Evolutionary conservation across 2,888 invertebrate genomes (phyloP), one percentile per base, ranked within the genome.

Genomic region (Boloria euphrosyne): DNA sequence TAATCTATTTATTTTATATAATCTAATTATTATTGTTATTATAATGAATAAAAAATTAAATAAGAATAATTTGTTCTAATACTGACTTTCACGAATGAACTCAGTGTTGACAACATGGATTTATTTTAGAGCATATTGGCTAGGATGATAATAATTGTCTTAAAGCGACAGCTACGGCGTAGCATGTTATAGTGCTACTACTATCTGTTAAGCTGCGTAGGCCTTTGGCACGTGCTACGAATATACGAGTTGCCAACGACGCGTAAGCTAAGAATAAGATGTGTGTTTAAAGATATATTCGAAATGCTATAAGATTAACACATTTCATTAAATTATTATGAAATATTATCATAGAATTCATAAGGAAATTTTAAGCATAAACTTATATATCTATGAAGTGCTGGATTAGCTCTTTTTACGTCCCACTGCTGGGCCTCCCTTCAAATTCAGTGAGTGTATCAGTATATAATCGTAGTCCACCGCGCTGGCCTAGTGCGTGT

Each of bases 211-310:
- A 87, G 84, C 77, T 77, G 76, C 83, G 87, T 85, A 86, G 87
- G 80, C 81, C 76, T 79, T 87, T 90, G 90, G 91, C 91, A 90
- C 80, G 79, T 75, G 78, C 82, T 84, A 84, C 86, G 88, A 85
- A 86, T 86, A 82, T 78, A 75, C 78, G 79, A 85, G 83, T 86
- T 89, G 91, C 90, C 90, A 89, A 83, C 72, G 71, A 71, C 67
- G 68, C 73, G 79, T 79, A 79, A 83, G 83, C 82, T 76, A 69
- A 70, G 77, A 76, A 31, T 50, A 58, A 63, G 59, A 62, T 52
- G 52, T 43, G 13, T 27, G 44, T 14, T 44, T 59, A 52, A 53
- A 65, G 58, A 59, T 27, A 22, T 31, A 17, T 46, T 38, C 10
- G 7, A 2, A 38, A 10, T 10, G 10, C 7, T 38, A 38, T 38